A percentile compares a stretch with the other conserved stretches of the same genome.
Evolutionary conservation across 2,888 invertebrate species (phyloP).

Genomic region (Dioctria rufipes): DNA sequence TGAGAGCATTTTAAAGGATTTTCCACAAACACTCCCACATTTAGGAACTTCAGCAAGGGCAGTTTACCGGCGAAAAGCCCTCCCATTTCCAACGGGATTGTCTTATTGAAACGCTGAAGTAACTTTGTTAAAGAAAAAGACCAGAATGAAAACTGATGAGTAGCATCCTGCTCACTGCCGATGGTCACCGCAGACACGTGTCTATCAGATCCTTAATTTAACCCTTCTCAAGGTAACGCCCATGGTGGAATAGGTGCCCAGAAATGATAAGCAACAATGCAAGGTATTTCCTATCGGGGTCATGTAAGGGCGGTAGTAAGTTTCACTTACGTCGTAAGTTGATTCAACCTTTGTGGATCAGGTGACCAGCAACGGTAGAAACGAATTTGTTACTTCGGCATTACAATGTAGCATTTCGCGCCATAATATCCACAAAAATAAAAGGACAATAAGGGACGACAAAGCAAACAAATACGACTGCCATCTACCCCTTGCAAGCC

Average conservation of each 20-base stretch:
- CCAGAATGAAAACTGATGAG: slow-evolving; percentile 1
- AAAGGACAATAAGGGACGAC: slow-evolving; percentile 2
- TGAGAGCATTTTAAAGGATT: not conserved
- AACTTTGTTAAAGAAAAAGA: not conserved
- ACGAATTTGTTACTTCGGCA: slow-evolving; percentile 65
- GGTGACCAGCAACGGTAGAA: slow-evolving; percentile 64
- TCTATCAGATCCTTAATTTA: slow-evolving; percentile 68
- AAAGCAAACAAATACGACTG: not conserved
- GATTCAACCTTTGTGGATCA: slow-evolving; percentile 69
- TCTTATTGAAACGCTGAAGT: slow-evolving; percentile 32
- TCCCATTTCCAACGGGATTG: slow-evolving; percentile 11
- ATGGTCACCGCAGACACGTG: slow-evolving; percentile 65
- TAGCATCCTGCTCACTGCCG: not conserved
- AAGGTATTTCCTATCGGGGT: slow-evolving; percentile 41
- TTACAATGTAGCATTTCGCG: slow-evolving; percentile 63
- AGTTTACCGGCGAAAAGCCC: not conserved
- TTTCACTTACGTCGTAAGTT: slow-evolving; percentile 72
- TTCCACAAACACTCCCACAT: not conserved
- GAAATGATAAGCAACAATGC: slow-evolving; percentile 49
- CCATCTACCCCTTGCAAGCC: not conserved
- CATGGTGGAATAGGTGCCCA: slow-evolving; percentile 70
- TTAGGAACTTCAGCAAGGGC: not conserved
- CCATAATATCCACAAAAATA: not conserved
- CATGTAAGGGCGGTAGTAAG: slow-evolving; percentile 60
- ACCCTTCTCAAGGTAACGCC: slow-evolving; percentile 73